Evolutionary conservation across 2,113 vertebrate species (phyloP), one percentile per base, ranked within the genome.

Genomic region (Thalassarche chlororhynchos): DNA sequence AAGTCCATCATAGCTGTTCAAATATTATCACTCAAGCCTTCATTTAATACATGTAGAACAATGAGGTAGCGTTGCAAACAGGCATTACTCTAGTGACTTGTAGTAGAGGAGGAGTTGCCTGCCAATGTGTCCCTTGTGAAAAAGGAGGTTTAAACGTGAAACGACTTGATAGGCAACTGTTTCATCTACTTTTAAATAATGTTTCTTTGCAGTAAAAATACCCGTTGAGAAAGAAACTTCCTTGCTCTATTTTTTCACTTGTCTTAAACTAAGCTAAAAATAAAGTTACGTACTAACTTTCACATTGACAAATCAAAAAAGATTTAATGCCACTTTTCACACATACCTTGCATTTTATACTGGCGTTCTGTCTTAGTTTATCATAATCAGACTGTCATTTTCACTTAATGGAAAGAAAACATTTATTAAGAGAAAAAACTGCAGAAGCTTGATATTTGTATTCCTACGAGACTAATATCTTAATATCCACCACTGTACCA

Each of bases 321-420:
- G 0, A 62, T 68, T 68, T 61, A 49, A 40, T 95, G 90, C 51
- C 9, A 13, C 17, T 87, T 92, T 72, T 79, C 18, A 64, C 8
- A 3, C 6, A 7, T 6, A 7, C 26, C 9, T 93, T 79, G 47
- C 8, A 38, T 96, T 94, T 93, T 89, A 44, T 93, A 80, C 64
- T 92, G 49, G 25, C 5, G 3, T 55, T 77, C 64, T 90, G 68
- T 68, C 65, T 78, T 61, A 68, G 34, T 91, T 96, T 76, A 68
- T 82, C 74, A 79, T 94, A 96, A 83, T 92, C 84, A 82, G 64
- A 69, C 83, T 96, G 68, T 88, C 61, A 74, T 97, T 96, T 97
- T 83, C 80, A 72, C 78, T 83, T 96, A 93, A 94, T 91, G 62
- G 80, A 88, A 90, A 61, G 46, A 65, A 92, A 72, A 34, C 14